These are phyloP conservation scores for Eupithecia abbreviata DNA, from an alignment of 2,888 invertebrate species.

Conservation along the genomic window DNA sequence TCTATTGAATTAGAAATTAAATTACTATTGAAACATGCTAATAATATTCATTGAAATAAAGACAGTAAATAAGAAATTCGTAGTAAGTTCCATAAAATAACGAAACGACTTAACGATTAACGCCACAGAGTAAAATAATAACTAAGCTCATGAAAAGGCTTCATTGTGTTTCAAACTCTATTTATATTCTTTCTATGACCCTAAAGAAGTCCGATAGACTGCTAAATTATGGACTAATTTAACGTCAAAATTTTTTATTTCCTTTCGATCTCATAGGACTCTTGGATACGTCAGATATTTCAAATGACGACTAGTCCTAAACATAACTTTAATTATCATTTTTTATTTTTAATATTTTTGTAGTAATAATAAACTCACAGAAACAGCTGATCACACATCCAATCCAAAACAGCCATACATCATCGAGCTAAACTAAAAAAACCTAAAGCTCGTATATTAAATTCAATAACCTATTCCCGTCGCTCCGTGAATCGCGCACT, in stretches of 20 bases:
- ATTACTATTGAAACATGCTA: background rate
- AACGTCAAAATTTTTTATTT: background rate
- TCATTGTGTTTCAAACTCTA: background rate
- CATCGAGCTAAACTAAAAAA: conserved; percentile 52
- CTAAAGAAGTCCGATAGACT: background rate
- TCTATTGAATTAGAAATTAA: background rate
- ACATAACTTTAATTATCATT: background rate
- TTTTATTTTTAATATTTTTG: background rate
- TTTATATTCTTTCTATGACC: background rate
- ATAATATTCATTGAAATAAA: conserved; percentile 7
- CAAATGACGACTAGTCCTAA: background rate
- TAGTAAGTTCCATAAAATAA: conserved; percentile 3
- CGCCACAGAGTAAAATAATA: background rate
- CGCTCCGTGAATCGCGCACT: conserved; percentile 75
- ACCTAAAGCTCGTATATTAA: conserved; percentile 63
- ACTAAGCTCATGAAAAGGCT: background rate
- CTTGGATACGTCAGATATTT: background rate
- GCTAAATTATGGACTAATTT: background rate
- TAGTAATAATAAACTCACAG: conserved; percentile 15
- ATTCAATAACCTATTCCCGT: conserved; percentile 71
- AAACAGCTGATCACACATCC: conserved; percentile 56
- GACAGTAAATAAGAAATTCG: conserved; percentile 6
- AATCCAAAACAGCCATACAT: conserved; percentile 61
- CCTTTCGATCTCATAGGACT: background rate
- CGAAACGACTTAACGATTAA: background rate